Evolutionary conservation across 2,888 invertebrate species (phyloP).

Genomic region (Podabrus alpinus): DNA sequence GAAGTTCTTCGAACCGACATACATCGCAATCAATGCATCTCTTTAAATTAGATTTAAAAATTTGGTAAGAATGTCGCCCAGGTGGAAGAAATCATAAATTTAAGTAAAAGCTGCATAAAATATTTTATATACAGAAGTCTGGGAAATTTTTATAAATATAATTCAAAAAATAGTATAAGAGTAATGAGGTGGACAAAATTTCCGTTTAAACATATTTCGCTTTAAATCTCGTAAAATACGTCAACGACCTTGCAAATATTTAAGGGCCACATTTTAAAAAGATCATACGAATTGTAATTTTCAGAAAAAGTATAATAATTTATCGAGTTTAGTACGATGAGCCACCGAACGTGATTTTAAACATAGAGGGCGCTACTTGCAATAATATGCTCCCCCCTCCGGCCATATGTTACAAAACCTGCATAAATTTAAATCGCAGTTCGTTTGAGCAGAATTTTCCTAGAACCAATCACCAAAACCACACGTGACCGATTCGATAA

Average conservation of each 20-base stretch:
- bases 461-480: not conserved
- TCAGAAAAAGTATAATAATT: not conserved
- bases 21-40: not conserved
- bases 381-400: too few species aligned
- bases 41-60: not conserved
- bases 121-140: not conserved
- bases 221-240: slow-evolving; percentile 12
- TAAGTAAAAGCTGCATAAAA: not conserved
- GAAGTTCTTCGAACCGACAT: too few species aligned
- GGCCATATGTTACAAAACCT: too few species aligned
- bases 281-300: not conserved
- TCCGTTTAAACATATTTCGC: not conserved
- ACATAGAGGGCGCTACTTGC: too few species aligned
- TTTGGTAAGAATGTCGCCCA: not conserved
- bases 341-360: too few species aligned
- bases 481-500: not conserved
- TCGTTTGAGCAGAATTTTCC: not conserved
- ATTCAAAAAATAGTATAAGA: not conserved
- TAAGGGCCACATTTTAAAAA: slow-evolving; percentile 28
- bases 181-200: not conserved
- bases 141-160: not conserved
- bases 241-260: slow-evolving; percentile 37
- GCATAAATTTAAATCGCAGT: too few species aligned
- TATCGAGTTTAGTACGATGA: too few species aligned
- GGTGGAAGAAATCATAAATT: not conserved